phyloP scores from a whole-genome alignment of 2,113 vertebrate species.

The Aspidoscelis tigris region DNA sequence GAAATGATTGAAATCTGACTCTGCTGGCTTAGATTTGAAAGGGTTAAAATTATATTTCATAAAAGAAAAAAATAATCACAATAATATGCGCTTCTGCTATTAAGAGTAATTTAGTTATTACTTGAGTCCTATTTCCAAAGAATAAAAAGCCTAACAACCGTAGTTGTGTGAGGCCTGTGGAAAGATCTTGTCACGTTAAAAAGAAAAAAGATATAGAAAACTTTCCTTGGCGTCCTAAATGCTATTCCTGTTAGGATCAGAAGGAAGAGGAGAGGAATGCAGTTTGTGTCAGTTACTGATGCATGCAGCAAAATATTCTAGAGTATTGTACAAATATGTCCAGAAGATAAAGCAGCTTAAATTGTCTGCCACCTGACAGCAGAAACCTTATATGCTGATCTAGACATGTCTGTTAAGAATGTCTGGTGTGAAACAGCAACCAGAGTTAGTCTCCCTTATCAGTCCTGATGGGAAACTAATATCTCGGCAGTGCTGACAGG shows the following conservation, averaged over 20 bases:
- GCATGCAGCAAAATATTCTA: conserved; percentile 26
- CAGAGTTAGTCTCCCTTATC: conserved; percentile 46
- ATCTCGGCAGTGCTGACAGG: conserved; percentile 61
- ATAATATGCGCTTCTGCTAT: conserved; percentile 54
- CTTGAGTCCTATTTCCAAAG: conserved; percentile 32
- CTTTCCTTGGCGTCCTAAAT: conserved; percentile 42
- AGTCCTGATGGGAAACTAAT: conserved; percentile 59
- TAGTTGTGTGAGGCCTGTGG: conserved; percentile 50
- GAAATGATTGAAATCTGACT: conserved; percentile 48
- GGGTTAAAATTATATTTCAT: conserved; percentile 69
- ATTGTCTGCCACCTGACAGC: conserved; percentile 35
- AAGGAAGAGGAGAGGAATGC: conserved; percentile 5
- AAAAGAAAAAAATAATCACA: conserved; percentile 28
- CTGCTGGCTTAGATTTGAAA: conserved; percentile 52
- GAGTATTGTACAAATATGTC: conserved; percentile 40
- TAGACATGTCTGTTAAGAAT: conserved; percentile 42
- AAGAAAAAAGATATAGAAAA: conserved; percentile 48
- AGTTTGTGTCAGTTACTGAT: conserved; percentile 54
- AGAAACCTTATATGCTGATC: conserved; percentile 59
- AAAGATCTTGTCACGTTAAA: conserved; percentile 59
- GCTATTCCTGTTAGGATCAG: conserved; percentile 57
- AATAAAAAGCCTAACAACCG: conserved; percentile 51
- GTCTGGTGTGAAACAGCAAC: conserved; percentile 58
- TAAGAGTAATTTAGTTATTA: conserved; percentile 68
- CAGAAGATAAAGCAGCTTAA: conserved; percentile 21